Percentiles rank a stretch among this genome's conserved stretches.
phyloP scores from a whole-genome alignment of 2,797 vertebrate genomes.

The Erpetoichthys calabaricus region DNA sequence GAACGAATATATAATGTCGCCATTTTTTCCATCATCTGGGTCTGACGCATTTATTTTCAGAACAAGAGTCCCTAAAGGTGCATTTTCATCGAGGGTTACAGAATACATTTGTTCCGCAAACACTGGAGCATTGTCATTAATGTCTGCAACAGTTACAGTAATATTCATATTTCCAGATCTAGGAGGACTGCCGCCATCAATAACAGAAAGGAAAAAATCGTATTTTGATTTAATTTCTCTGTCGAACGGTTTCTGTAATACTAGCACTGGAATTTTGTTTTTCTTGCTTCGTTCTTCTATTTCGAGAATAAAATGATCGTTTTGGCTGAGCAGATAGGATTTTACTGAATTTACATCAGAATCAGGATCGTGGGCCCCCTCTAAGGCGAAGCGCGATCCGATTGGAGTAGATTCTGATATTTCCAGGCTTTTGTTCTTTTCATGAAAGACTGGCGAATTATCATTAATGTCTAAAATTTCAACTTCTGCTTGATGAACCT shows the following conservation, averaged over 20 bases:
- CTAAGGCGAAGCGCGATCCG: slow-evolving; percentile 45
- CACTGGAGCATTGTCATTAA: slow-evolving; percentile 55
- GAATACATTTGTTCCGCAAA: slow-evolving; percentile 39
- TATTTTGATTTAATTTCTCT: slow-evolving; percentile 29
- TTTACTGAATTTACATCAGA: slow-evolving; percentile 41
- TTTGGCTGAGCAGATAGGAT: slow-evolving; percentile 39
- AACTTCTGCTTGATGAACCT: slow-evolving; percentile 37
- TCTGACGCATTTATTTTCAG: slow-evolving; percentile 50
- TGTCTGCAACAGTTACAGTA: slow-evolving; percentile 46
- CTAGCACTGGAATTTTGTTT: slow-evolving; percentile 26
- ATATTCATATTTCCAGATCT: slow-evolving; percentile 34
- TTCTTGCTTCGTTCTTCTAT: slow-evolving; percentile 25
- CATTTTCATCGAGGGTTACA: slow-evolving; percentile 42
- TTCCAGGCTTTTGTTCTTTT: slow-evolving; percentile 25
- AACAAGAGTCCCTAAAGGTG: slow-evolving; percentile 33
- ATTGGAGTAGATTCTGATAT: slow-evolving; percentile 25
- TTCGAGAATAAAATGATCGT: slow-evolving; percentile 38
- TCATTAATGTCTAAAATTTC: slow-evolving; percentile 55
- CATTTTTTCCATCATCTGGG: slow-evolving; percentile 34
- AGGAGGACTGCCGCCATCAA: slow-evolving; percentile 42
- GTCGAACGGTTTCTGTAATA: slow-evolving; percentile 34
- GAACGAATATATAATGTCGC: slow-evolving; percentile 33
- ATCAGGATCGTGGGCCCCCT: slow-evolving; percentile 52
- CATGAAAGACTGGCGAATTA: slow-evolving; percentile 35
- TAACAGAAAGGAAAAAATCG: slow-evolving; percentile 33